Conservation (phyloP, 2,113 vertebrate genomes). For the Diadophis punctatus region DNA sequence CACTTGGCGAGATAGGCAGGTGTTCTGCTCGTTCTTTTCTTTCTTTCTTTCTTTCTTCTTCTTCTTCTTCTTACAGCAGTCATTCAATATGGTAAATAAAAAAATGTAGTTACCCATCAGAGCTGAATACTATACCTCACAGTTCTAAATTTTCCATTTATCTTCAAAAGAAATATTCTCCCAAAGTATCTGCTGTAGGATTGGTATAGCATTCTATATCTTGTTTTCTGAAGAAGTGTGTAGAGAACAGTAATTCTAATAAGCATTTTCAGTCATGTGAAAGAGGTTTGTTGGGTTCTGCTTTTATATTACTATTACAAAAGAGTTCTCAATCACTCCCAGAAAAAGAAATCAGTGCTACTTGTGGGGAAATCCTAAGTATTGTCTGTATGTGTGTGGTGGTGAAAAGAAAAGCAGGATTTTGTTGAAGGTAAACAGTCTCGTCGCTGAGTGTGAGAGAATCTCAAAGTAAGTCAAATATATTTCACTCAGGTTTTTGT, state of each 20-base stretch:
- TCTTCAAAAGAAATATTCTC: conserved; percentile 2
- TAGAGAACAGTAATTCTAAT: not conserved
- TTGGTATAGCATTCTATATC: not conserved
- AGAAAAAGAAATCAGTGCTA: not conserved
- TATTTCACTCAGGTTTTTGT: not conserved
- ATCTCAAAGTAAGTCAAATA: not conserved
- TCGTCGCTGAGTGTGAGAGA: not conserved
- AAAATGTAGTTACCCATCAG: not conserved
- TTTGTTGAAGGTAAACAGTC: not conserved
- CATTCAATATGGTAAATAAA: not conserved
- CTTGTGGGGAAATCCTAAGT: not conserved
- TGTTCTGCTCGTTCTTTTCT: not conserved
- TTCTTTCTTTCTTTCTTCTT: not conserved
- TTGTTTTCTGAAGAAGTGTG: not conserved
- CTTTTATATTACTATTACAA: not conserved
- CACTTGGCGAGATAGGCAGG: not conserved
- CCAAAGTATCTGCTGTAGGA: not conserved
- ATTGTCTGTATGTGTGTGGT: not conserved
- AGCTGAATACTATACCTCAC: not conserved
- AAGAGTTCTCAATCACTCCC: not conserved
- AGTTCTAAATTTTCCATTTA: not conserved
- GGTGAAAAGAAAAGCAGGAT: not conserved
- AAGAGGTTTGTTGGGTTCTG: not conserved
- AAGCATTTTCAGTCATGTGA: not conserved
- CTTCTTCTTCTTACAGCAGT: not conserved